Conservation (phyloP, 2,113 vertebrate species). For the Paradoxurus hermaphroditus region DNA sequence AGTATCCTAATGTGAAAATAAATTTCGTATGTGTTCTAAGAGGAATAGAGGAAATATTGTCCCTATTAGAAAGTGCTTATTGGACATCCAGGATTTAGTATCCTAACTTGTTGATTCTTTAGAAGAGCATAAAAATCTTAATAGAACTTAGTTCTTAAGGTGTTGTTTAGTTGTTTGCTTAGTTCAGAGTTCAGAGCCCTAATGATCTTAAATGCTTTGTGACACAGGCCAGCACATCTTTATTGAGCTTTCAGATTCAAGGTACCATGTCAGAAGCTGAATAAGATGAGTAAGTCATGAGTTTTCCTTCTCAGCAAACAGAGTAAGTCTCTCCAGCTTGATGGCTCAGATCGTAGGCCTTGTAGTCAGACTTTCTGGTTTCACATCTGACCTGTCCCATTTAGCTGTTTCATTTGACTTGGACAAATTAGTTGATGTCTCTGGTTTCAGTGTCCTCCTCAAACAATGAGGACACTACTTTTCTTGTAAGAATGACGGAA, state of each 20-base stretch:
- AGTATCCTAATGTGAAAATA: background rate
- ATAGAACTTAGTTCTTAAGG: background rate
- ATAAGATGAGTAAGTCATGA: background rate
- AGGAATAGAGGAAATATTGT: background rate
- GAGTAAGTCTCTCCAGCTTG: background rate
- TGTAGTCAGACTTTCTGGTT: background rate
- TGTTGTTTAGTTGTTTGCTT: background rate
- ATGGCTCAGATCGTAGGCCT: background rate
- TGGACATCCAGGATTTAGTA: background rate
- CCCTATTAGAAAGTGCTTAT: background rate
- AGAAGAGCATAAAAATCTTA: background rate
- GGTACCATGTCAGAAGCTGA: background rate
- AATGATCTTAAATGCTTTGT: background rate
- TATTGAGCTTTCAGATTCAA: background rate
- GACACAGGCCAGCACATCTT: background rate
- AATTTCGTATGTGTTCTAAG: background rate
- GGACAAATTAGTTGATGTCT: background rate
- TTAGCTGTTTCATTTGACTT: background rate
- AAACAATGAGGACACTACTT: background rate
- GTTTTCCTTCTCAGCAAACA: background rate
- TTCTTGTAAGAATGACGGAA: background rate
- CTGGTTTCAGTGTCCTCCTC: background rate
- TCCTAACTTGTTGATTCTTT: background rate
- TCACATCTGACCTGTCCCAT: background rate
- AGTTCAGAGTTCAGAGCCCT: background rate